Percentiles rank a stretch among this genome's conserved stretches.
These are phyloP conservation scores for Threskiornis aethiopicus DNA, from an alignment of 2,797 vertebrate species.

Conservation along the genomic window DNA sequence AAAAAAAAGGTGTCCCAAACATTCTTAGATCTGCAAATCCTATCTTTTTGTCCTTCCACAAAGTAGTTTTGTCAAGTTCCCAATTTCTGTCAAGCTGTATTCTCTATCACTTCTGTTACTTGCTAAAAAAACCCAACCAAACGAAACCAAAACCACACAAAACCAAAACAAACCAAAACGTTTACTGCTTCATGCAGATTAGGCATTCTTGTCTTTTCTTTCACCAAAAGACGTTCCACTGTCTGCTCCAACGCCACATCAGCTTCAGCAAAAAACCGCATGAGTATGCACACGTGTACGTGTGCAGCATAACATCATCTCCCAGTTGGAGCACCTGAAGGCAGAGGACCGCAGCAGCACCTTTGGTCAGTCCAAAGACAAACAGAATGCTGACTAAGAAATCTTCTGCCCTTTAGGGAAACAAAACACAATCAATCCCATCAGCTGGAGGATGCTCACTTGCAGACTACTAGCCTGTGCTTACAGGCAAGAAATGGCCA, in stretches of 20 bases:
- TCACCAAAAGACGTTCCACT: not conserved
- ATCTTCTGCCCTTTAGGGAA: not conserved
- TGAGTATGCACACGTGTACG: fast-evolving
- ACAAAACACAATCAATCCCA: not conserved
- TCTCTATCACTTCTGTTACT: not conserved
- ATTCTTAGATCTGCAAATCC: not conserved
- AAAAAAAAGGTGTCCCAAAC: not conserved
- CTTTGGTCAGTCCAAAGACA: not conserved
- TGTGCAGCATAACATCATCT: not conserved
- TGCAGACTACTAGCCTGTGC: not conserved
- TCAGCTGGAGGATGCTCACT: not conserved
- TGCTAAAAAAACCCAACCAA: not conserved
- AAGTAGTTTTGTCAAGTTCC: not conserved
- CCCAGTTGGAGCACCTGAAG: not conserved
- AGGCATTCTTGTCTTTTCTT: not conserved
- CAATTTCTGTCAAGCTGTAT: not conserved
- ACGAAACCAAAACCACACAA: not conserved
- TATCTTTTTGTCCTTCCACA: not conserved
- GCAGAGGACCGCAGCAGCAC: not conserved
- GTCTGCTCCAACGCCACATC: fast-evolving
- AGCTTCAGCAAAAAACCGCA: not conserved
- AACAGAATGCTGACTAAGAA: not conserved
- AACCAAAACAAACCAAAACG: not conserved
- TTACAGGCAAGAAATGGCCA: not conserved
- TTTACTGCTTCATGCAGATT: not conserved